Percentiles rank a stretch among this genome's conserved stretches.
Conservation (phyloP, 2,888 invertebrate species). For the Auanema freiburgensis region DNA sequence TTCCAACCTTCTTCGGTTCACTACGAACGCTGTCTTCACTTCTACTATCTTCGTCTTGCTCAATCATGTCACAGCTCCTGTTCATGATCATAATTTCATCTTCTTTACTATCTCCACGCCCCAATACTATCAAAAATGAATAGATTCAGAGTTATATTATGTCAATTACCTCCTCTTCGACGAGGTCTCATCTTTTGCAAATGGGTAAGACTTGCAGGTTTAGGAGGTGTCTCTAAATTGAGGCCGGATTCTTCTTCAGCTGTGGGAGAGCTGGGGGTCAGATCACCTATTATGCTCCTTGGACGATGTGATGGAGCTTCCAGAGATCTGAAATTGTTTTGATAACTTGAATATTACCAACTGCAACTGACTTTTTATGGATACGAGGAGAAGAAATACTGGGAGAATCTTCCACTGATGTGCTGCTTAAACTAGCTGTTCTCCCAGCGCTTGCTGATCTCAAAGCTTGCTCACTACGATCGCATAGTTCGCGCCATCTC, state of each 20-base stretch:
- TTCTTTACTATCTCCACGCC: no score
- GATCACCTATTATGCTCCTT: slow-evolving; percentile 38
- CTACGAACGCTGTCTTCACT: neutral
- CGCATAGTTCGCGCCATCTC: slow-evolving; percentile 42
- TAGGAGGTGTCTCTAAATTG: slow-evolving; percentile 38
- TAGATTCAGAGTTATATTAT: no score
- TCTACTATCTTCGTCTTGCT: slow-evolving; percentile 10
- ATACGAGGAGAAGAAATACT: slow-evolving; percentile 26
- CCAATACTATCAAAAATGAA: no score
- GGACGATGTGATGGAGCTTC: slow-evolving; percentile 28
- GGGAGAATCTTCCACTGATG: slow-evolving; percentile 23
- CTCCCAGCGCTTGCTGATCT: slow-evolving; percentile 24
- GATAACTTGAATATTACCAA: neutral
- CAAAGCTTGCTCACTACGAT: slow-evolving; percentile 26
- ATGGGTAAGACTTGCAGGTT: slow-evolving; percentile 39
- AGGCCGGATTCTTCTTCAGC: slow-evolving; percentile 24
- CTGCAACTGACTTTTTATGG: slow-evolving; percentile 16
- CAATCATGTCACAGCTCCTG: slow-evolving; percentile 4
- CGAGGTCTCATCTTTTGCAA: slow-evolving; percentile 43
- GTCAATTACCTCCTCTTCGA: slow-evolving; percentile 21
- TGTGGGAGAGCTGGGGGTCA: slow-evolving; percentile 24
- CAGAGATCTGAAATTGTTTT: slow-evolving; percentile 1
- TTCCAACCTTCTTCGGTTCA: neutral
- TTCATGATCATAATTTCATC: no score
- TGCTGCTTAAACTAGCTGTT: slow-evolving; percentile 13